Evolutionary conservation across 2,888 invertebrate species (phyloP), one percentile per base, ranked within the genome.

Genomic region (Stratiomys singularior): DNA sequence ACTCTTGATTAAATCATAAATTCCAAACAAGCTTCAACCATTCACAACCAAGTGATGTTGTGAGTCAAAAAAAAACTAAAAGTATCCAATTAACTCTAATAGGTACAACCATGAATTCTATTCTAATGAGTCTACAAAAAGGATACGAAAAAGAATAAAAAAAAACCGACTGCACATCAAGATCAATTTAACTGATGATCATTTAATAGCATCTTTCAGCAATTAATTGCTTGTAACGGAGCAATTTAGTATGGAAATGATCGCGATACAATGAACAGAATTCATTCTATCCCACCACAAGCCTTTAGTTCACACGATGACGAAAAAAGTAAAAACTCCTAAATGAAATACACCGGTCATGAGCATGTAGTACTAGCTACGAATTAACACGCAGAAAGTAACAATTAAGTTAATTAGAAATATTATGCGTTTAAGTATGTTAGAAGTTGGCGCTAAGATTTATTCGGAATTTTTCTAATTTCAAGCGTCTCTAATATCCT

Each of bases 141-240:
- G 37, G 37, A 37, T 37, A 37, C 37, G 5, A 37, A 37, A 30
- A 25, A 11, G 5, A 4, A 60, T 7, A 7, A 18, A 13, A 5
- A 47, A 69, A 46, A 69, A 25, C 46, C 21, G 25, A 13, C 25
- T 27, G 30, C 69, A 46, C 15, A 47, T 69, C 47, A 47, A 69
- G 69, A 69, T 69, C 21, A 15, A 23, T 46, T 46, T 69, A 27
- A 44, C 23, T 46, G 46, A 69, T 69, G 69, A 47, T 69, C 30
- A 69, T 30, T 47, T 69, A 23, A 69, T 69, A 27, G 46, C 46
- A 69, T 9, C 21, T 69, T 21, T 21, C 18, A 15, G 46, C 46
- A 69, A 69, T 69, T 69, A 47, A 69, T 69, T 46, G 69, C 69
- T 69, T 69, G 69, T 69, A 69, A 47, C 28, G 46, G 47, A 69